Evolutionary conservation across 2,888 invertebrate species (phyloP).

Genomic region (Lepidocyrtinus sp.): DNA sequence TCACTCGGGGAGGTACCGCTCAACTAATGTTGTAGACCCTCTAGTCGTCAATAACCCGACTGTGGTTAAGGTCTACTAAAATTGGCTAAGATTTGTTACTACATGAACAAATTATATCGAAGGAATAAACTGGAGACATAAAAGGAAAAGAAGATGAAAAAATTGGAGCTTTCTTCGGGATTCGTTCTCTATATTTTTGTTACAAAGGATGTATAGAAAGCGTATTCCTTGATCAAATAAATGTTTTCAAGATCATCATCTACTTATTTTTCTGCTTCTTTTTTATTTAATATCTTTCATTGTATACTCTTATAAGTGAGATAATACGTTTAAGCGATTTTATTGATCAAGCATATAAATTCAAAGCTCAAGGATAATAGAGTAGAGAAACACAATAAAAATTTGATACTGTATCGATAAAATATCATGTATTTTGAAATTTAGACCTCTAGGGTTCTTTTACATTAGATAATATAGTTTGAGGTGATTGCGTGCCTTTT

Average conservation of each 20-base stretch:
- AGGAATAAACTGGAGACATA: conserved; percentile 36
- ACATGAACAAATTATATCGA: conserved; percentile 37
- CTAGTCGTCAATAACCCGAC: conserved; percentile 26
- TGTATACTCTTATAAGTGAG: background rate
- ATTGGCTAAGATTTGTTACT: conserved; percentile 46
- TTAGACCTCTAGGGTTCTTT: no score
- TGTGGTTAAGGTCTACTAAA: conserved; percentile 39
- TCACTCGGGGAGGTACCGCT: background rate
- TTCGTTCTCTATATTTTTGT: background rate
- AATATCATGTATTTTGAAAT: no score
- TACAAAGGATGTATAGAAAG: background rate
- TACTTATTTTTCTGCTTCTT: background rate
- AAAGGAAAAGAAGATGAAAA: conserved; percentile 14
- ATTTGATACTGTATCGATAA: no score
- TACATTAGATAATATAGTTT: no score
- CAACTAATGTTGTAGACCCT: background rate
- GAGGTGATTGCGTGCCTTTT: no score
- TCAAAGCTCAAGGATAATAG: background rate
- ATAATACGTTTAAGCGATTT: background rate
- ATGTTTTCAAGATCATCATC: background rate
- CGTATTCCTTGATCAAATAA: conserved; percentile 1
- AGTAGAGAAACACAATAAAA: no score
- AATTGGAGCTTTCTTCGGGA: conserved; percentile 1
- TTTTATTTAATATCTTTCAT: conserved; percentile 8
- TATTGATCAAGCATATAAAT: background rate